Percentiles rank a stretch among this genome's conserved stretches.
Conservation (phyloP, 2,888 invertebrate species). For the Rambutsinella grinnellia region DNA sequence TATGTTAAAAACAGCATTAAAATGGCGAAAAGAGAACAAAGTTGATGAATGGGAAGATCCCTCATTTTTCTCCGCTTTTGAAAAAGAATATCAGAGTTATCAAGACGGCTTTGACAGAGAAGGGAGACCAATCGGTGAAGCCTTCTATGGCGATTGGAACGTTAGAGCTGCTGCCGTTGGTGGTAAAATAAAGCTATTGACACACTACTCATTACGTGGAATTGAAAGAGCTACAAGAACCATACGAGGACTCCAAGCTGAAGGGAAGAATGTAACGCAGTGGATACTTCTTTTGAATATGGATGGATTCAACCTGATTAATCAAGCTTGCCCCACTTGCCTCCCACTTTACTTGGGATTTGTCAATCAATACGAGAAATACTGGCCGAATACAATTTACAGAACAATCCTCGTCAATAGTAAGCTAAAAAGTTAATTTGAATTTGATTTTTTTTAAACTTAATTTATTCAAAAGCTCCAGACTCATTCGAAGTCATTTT, state of each 20-base stretch:
- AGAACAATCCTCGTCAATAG: slow-evolving; percentile 26
- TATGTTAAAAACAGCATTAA: slow-evolving; percentile 21
- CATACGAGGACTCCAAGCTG: slow-evolving; percentile 15
- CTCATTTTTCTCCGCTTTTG: slow-evolving; percentile 15
- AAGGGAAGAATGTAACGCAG: slow-evolving; percentile 40
- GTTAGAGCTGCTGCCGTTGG: slow-evolving; percentile 20
- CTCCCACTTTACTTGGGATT: slow-evolving; percentile 39
- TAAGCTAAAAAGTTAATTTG: slow-evolving; percentile 2
- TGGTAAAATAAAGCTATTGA: slow-evolving; percentile 30
- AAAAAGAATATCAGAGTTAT: slow-evolving; percentile 16
- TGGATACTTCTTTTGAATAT: slow-evolving; percentile 35
- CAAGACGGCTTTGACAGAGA: slow-evolving; percentile 18
- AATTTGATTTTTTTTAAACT: too few relatives aligned
- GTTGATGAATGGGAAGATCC: slow-evolving; percentile 26
- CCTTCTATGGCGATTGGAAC: slow-evolving; percentile 34
- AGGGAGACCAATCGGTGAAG: slow-evolving; percentile 25
- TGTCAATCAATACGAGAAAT: slow-evolving; percentile 27
- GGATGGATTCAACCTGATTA: slow-evolving; percentile 40
- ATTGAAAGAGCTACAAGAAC: slow-evolving; percentile 5
- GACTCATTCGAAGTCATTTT: slow-evolving; percentile 34
- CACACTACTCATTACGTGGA: slow-evolving; percentile 24
- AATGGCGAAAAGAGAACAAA: slow-evolving; percentile 21
- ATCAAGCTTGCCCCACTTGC: slow-evolving; percentile 43
- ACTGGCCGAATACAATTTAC: slow-evolving; percentile 19
- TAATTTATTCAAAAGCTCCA: slow-evolving; percentile 23